Conservation (phyloP, 2,113 vertebrate species). For the Amazona guildingii region DNA sequence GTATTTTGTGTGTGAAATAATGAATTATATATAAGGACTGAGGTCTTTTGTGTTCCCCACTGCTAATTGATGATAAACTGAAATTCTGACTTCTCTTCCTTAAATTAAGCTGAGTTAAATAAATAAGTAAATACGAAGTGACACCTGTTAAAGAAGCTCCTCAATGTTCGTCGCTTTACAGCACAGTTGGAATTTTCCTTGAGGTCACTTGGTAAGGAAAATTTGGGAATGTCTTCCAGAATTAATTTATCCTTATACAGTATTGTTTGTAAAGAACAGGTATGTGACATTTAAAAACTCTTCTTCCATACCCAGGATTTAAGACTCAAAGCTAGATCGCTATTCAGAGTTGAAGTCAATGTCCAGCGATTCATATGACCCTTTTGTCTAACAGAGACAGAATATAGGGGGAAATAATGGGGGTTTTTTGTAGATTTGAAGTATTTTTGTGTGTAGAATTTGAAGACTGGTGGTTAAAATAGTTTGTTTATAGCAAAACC, state of each 20-base stretch:
- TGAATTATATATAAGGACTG: neutral
- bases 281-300: neutral
- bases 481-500: neutral
- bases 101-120: neutral
- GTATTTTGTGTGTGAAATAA: neutral
- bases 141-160: neutral
- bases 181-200: neutral
- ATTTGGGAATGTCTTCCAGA: neutral
- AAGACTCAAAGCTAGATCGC: neutral
- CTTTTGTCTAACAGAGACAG: neutral
- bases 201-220: neutral
- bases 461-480: neutral
- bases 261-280: neutral
- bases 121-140: neutral
- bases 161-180: neutral
- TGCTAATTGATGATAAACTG: neutral
- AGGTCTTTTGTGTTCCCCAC: neutral
- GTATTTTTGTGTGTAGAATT: neutral
- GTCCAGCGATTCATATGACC: neutral
- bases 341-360: neutral
- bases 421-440: neutral
- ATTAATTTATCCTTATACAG: neutral
- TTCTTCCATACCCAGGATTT: neutral
- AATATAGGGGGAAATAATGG: neutral
- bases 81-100: neutral